Conservation (phyloP, 2,797 vertebrate species). For the Glossophaga mutica region DNA sequence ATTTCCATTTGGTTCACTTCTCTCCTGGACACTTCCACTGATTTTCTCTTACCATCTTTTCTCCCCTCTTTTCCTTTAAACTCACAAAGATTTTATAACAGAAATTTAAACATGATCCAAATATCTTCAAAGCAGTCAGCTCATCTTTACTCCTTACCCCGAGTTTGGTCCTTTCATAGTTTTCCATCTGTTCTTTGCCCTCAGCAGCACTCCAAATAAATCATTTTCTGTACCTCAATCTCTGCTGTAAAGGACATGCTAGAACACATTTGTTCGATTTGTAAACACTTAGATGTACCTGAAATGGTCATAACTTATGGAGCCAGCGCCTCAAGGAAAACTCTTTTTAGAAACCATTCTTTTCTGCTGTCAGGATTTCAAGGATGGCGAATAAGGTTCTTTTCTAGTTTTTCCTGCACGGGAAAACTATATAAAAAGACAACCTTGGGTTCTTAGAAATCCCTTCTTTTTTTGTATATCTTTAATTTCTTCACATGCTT, state of each 20-base stretch:
- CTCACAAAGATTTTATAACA: neutral
- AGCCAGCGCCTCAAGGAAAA: slow-evolving; percentile 8
- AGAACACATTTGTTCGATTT: neutral
- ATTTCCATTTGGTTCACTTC: neutral
- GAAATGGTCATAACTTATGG: neutral
- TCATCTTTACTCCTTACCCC: neutral
- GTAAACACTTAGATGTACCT: slow-evolving; percentile 3
- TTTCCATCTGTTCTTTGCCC: neutral
- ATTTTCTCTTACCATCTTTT: neutral
- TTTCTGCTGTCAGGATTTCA: slow-evolving; percentile 10
- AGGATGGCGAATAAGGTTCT: neutral
- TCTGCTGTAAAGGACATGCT: neutral
- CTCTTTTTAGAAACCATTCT: slow-evolving; percentile 37
- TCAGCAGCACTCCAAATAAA: slow-evolving; percentile 8
- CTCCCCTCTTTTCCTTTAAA: neutral
- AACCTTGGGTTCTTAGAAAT: slow-evolving; percentile 48
- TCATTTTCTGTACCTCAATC: neutral
- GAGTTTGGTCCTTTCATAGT: neutral
- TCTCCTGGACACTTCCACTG: neutral
- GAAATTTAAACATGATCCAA: neutral
- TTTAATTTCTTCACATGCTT: neutral
- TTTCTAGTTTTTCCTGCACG: neutral
- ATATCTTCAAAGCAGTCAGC: neutral
- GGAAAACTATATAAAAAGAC: slow-evolving; percentile 33
- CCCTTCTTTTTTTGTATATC: neutral